phyloP scores from a whole-genome alignment of 2,888 invertebrate species.

The Masnerella sp. region DNA sequence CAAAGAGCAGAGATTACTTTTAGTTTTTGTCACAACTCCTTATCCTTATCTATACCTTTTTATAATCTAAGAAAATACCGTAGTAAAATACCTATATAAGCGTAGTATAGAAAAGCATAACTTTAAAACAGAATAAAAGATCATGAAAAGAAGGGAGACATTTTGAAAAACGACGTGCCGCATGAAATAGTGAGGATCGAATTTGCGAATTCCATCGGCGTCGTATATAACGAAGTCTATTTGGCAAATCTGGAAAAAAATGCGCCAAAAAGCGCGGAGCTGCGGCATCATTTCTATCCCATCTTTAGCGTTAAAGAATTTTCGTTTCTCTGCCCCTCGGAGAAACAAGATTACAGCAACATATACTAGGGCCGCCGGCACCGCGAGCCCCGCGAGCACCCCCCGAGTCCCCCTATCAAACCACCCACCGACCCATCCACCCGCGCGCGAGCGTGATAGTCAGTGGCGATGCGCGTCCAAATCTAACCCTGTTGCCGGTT shows the following conservation, averaged over 20 bases:
- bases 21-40: too few relatives aligned
- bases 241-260: conserved; percentile 41
- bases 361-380: conserved; percentile 61
- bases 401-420: conserved; percentile 67
- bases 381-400: conserved; percentile 25
- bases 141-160: too few relatives aligned
- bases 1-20: too few relatives aligned
- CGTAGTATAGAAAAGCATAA: too few relatives aligned
- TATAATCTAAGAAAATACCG: too few relatives aligned
- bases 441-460: conserved; percentile 73
- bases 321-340: conserved; percentile 65
- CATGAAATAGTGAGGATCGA: conserved; percentile 17
- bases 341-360: conserved; percentile 72
- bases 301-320: conserved; percentile 66
- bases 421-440: conserved; percentile 65
- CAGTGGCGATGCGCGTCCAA: conserved; percentile 70
- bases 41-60: too few relatives aligned
- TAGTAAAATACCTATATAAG: too few relatives aligned
- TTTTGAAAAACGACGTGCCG: neutral
- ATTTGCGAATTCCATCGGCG: conserved; percentile 37
- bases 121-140: too few relatives aligned
- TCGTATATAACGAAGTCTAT: conserved; percentile 31
- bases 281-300: conserved; percentile 43
- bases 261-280: conserved; percentile 20
- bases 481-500: conserved; percentile 73